Conservation (phyloP, 1,140 invertebrate species). For the Coelopa frigida region DNA sequence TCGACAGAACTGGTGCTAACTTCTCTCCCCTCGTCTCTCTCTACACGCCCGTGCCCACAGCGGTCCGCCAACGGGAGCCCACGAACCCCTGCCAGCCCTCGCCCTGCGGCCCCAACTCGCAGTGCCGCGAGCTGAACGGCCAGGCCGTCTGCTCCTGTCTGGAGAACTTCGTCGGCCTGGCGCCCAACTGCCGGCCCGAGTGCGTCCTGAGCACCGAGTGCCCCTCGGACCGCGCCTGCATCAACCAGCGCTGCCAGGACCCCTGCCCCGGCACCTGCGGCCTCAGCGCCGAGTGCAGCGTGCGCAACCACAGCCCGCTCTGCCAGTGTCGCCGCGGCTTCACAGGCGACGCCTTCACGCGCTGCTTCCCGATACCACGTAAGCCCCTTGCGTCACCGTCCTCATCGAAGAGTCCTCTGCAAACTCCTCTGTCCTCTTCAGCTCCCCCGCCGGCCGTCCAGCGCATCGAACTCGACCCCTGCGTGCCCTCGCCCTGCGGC, state of each 20-base stretch:
- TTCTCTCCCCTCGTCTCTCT: not conserved
- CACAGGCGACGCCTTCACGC: slow-evolving; percentile 59
- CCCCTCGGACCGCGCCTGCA: slow-evolving; percentile 55
- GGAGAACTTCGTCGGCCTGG: slow-evolving; percentile 53
- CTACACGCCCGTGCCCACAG: slow-evolving; percentile 20
- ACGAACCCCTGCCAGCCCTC: slow-evolving; percentile 56
- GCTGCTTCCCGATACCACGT: slow-evolving; percentile 54
- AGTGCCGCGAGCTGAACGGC: slow-evolving; percentile 55
- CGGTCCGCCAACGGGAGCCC: slow-evolving; percentile 33
- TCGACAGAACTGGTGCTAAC: not conserved
- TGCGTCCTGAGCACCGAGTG: slow-evolving; percentile 62
- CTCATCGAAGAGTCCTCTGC: too few species aligned
- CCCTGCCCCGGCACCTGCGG: slow-evolving; percentile 64
- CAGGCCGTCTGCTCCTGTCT: slow-evolving; percentile 60
- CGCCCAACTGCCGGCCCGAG: slow-evolving; percentile 62
- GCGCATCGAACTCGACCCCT: slow-evolving; percentile 53
- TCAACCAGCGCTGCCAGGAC: slow-evolving; percentile 62
- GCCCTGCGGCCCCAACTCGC: slow-evolving; percentile 58
- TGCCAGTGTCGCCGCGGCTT: slow-evolving; percentile 59
- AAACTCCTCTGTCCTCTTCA: slow-evolving; percentile 7
- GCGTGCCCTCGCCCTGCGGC: slow-evolving; percentile 62
- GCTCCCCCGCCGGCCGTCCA: slow-evolving; percentile 39
- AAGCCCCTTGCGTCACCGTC: too few species aligned
- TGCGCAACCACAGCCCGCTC: slow-evolving; percentile 61
- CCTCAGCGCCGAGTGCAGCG: slow-evolving; percentile 58